Evolutionary conservation across 2,797 vertebrate species (phyloP), one percentile per base, ranked within the genome.

Genomic region (Pygocentrus nattereri): DNA sequence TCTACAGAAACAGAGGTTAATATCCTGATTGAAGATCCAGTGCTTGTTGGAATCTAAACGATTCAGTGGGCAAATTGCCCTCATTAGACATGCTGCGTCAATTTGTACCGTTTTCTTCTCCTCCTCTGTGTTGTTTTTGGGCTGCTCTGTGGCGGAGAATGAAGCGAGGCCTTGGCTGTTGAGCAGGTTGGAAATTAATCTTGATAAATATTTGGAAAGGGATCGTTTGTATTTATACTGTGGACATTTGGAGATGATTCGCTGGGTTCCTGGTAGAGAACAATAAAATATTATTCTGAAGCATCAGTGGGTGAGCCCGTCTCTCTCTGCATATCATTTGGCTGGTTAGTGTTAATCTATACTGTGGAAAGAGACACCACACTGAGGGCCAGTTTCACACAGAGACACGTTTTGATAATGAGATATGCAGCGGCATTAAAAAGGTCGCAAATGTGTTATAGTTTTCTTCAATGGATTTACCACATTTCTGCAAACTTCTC

Each of bases 1-100:
- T 69, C 76, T 41, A 52, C n/a, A 84, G 76, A 80, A 77, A 84
- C 72, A 64, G 73, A 82, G 85, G 80, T 82, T 82, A 82, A 77
- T 80, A 80, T 69, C 79, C 62, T 69, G 19, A 41, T 27, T 70
- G 65, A 38, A 62, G 71, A 81, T 78, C 52, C 75, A 61, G 71
- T 58, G 69, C 54, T 65, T 73, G 59, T 41, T 84, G 38, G 52
- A 80, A 74, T 52, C 8, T 21, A 62, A 59, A 70, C 25, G 61
- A 79, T 76, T 76, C 77, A 52, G 34, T 34, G 31, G 68, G 38
- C 27, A 62, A 31, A 54, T 73, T 79, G 59, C 59, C 18, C 54
- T 80, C 52, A 1, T 74, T 59, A 56, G 58, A 62, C 58, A 59
- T 49, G 18, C 50, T 7, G 2, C 27, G 15, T 27, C 27, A 34